Percentiles rank a stretch among this genome's conserved stretches.
Evolutionary conservation across 2,113 vertebrate genomes (phyloP).

Genomic region (Neomonachus schauinslandi): DNA sequence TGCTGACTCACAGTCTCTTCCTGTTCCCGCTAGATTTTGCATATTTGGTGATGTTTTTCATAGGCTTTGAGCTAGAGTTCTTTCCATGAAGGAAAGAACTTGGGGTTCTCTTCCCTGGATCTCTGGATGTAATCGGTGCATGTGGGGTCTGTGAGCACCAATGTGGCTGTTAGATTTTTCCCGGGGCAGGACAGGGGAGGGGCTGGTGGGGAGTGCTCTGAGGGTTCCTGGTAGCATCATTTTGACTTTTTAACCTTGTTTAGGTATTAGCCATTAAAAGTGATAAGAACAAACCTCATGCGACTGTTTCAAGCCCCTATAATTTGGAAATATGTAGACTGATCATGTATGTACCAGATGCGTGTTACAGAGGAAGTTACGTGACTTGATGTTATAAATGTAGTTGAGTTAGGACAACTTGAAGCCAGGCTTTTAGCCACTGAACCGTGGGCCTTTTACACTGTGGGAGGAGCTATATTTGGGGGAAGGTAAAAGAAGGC

Average conservation of each 20-base stretch:
- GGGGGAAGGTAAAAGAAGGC: background rate
- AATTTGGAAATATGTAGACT: background rate
- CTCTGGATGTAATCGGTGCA: background rate
- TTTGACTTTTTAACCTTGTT: background rate
- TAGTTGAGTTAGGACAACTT: background rate
- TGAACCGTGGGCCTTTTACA: background rate
- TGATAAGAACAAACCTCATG: background rate
- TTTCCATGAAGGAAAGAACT: background rate
- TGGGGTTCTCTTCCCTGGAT: background rate
- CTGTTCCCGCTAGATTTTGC: background rate
- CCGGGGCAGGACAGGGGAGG: background rate
- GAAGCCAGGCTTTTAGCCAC: background rate
- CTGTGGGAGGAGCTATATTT: background rate
- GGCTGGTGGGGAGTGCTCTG: accelerated
- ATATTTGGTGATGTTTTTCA: background rate
- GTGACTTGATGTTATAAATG: background rate
- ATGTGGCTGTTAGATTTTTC: background rate
- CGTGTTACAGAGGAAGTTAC: background rate
- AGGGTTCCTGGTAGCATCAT: background rate
- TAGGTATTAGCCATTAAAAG: background rate
- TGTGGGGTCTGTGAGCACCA: background rate
- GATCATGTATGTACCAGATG: background rate
- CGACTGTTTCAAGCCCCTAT: background rate
- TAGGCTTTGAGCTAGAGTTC: background rate
- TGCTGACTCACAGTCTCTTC: background rate